phyloP scores from a whole-genome alignment of 2,888 invertebrate genomes.

The Aporophyla lueneburgensis region DNA sequence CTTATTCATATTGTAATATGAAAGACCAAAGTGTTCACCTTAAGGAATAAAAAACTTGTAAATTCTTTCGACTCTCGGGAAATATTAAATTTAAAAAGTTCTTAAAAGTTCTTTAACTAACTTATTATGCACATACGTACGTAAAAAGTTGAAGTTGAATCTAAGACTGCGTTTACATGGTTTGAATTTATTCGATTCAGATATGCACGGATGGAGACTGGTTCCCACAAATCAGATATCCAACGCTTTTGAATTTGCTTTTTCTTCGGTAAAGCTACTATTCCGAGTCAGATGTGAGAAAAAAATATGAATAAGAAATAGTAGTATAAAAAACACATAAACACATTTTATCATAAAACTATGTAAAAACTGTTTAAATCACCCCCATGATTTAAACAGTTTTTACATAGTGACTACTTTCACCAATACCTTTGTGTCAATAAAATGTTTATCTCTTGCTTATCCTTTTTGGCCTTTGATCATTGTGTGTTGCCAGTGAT shows the following conservation, averaged over 20 bases:
- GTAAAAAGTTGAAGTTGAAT: constrained; percentile 10
- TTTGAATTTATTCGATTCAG: constrained; percentile 20
- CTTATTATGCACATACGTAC: constrained; percentile 5
- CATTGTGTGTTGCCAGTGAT: too few relatives aligned
- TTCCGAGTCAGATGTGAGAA: neutral
- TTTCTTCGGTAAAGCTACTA: constrained; percentile 8
- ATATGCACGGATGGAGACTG: constrained; percentile 6
- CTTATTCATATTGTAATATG: constrained; percentile 1
- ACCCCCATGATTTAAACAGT: too few relatives aligned
- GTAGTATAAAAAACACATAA: too few relatives aligned
- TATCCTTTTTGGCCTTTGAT: too few relatives aligned
- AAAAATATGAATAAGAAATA: neutral
- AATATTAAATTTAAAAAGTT: constrained; percentile 10
- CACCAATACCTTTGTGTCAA: too few relatives aligned
- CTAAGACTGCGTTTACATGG: constrained; percentile 23
- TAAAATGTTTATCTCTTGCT: too few relatives aligned
- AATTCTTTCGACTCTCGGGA: constrained; percentile 8
- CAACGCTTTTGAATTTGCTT: constrained; percentile 11
- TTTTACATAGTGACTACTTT: too few relatives aligned
- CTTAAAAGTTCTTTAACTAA: constrained; percentile 2
- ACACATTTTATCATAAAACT: too few relatives aligned
- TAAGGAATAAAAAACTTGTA: constrained; percentile 19
- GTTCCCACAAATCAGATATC: neutral
- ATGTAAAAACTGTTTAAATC: too few relatives aligned
- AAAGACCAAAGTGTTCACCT: constrained; percentile 10